A percentile compares a stretch with the other conserved stretches of the same genome.
These are phyloP conservation scores for Hyla sarda DNA, from an alignment of 2,113 vertebrate species.

Conservation along the genomic window DNA sequence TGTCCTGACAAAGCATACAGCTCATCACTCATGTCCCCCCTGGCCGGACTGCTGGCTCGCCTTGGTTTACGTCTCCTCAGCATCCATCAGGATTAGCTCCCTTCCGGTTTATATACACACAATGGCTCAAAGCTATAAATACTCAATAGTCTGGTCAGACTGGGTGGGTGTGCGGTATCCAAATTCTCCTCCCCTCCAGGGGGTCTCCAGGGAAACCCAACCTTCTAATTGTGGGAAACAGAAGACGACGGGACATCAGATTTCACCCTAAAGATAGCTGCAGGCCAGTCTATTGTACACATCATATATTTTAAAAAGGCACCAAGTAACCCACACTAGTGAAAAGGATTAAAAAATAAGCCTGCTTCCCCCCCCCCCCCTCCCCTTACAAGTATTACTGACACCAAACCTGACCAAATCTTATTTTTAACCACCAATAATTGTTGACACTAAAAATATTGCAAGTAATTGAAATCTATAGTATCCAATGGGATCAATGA, in stretches of 20 bases:
- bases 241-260: conserved; percentile 24
- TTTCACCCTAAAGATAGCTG: conserved; percentile 23
- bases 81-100: conserved; percentile 14
- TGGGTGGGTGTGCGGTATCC: conserved; percentile 39
- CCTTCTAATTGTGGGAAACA: neutral
- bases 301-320: neutral
- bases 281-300: conserved; percentile 32
- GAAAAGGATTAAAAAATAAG: conserved; percentile 38
- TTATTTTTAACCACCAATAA: no score
- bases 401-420: neutral
- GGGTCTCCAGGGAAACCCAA: conserved; percentile 19
- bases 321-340: neutral
- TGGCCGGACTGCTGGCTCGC: conserved; percentile 14
- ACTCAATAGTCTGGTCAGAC: conserved; percentile 50
- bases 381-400: neutral
- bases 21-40: neutral
- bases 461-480: no score
- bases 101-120: conserved; percentile 43
- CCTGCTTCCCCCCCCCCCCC: neutral
- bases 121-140: conserved; percentile 52
- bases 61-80: conserved; percentile 5
- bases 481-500: no score
- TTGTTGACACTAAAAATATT: no score
- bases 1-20: no score
- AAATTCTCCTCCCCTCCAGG: conserved; percentile 36